Conservation (phyloP, 1,140 invertebrate genomes). For the Ostrea denselamellosa region DNA sequence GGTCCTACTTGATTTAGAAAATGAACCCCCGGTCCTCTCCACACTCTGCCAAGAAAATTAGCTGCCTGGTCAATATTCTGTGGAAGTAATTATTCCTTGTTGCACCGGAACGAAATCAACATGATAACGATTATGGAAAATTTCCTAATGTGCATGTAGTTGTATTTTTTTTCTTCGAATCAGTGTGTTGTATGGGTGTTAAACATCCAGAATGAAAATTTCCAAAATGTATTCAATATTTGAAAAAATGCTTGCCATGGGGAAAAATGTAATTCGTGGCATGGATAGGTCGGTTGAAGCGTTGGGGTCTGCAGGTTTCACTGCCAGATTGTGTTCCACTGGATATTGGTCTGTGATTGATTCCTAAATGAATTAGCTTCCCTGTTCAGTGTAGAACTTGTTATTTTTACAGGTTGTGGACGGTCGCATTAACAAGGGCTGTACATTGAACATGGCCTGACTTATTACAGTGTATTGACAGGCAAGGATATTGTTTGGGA, state of each 20-base stretch:
- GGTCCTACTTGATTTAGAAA: no score
- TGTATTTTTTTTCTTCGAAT: no score
- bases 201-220: background rate
- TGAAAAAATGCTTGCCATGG: background rate
- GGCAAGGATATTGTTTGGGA: background rate
- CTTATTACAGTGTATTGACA: constrained; percentile 17
- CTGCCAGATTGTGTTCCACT: background rate
- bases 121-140: no score
- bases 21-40: no score
- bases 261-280: background rate
- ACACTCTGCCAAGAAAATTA: no score
- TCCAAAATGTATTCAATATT: background rate
- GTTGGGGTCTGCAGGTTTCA: background rate
- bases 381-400: constrained; percentile 17
- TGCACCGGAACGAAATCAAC: no score
- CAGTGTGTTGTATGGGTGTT: background rate
- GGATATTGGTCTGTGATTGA: constrained; percentile 3
- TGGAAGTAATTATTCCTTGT: no score
- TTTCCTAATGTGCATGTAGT: no score
- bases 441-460: background rate
- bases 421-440: background rate
- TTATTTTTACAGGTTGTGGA: constrained; percentile 1
- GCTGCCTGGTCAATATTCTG: no score
- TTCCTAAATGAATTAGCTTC: constrained; percentile 31
- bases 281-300: background rate